phyloP scores from a whole-genome alignment of 2,888 invertebrate genomes.

The Myathropa florea region DNA sequence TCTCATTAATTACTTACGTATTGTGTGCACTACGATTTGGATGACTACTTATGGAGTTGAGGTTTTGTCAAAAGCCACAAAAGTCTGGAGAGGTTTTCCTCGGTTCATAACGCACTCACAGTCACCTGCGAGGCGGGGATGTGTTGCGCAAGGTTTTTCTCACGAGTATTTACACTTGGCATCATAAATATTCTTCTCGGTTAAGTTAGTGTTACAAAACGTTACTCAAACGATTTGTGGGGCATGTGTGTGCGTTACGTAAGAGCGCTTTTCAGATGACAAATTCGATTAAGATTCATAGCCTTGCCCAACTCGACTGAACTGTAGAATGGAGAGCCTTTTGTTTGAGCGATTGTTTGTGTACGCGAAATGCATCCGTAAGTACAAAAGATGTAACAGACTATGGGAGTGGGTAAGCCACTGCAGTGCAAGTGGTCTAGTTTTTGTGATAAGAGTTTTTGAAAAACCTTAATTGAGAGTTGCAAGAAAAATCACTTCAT shows the following conservation, averaged over 20 bases:
- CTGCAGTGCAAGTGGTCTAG: neutral
- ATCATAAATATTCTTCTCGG: constrained; percentile 28
- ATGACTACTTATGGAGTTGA: neutral
- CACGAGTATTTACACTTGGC: constrained; percentile 29
- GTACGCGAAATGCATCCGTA: neutral
- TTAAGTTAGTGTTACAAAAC: constrained; percentile 41
- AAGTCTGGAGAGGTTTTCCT: neutral
- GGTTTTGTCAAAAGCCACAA: constrained; percentile 4
- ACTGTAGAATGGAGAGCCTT: neutral
- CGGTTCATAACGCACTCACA: neutral
- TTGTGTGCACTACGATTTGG: constrained; percentile 2
- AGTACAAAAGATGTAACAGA: neutral
- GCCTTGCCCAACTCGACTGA: neutral
- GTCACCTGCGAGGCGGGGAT: neutral
- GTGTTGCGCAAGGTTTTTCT: constrained; percentile 44
- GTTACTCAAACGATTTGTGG: constrained; percentile 25
- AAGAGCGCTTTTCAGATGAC: neutral
- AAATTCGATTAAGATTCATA: constrained; percentile 6
- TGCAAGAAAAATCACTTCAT: too few species aligned
- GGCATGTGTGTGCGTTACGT: neutral
- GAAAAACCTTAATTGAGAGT: too few species aligned
- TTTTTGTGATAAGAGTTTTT: neutral
- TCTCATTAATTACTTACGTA: constrained; percentile 16
- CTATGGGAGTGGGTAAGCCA: neutral
- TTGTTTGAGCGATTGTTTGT: neutral